Percentiles rank a stretch among this genome's conserved stretches.
These are phyloP conservation scores for Struthio camelus DNA, from an alignment of 2,113 vertebrate genomes.

Conservation along the genomic window DNA sequence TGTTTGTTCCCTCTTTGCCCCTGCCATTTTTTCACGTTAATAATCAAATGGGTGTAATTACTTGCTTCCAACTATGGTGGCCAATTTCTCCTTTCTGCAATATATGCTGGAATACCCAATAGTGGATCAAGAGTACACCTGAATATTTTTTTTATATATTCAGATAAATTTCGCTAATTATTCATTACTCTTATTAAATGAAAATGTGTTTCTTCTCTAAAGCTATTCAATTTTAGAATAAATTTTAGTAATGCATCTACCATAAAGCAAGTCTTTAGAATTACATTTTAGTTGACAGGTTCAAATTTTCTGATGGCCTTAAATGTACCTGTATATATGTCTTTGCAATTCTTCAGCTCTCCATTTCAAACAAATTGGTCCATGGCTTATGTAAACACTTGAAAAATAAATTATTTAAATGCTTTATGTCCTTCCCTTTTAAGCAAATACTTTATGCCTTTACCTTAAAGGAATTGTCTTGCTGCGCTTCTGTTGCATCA, in stretches of 20 bases:
- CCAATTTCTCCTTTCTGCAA: not conserved
- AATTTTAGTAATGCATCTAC: not conserved
- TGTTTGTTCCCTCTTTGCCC: not conserved
- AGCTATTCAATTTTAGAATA: not conserved
- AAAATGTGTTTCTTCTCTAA: not conserved
- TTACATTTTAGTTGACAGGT: not conserved
- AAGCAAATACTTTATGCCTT: not conserved
- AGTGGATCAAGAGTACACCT: not conserved
- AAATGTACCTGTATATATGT: constrained; percentile 32
- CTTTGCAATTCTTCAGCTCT: constrained; percentile 34
- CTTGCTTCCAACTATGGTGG: not conserved
- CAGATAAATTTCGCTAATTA: not conserved
- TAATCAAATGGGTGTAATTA: not conserved
- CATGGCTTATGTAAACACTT: constrained; percentile 42
- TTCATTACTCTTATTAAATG: not conserved
- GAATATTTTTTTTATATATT: not conserved
- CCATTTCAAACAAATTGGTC: not conserved
- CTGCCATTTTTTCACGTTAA: not conserved
- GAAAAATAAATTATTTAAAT: constrained; percentile 47
- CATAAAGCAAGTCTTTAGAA: not conserved
- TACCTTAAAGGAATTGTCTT: not conserved
- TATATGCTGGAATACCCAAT: not conserved
- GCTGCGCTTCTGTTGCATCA: not conserved
- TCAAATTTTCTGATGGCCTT: constrained; percentile 53
- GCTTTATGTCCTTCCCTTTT: constrained; percentile 38